phyloP scores from a whole-genome alignment of 2,113 vertebrate species.

The Daboia siamensis region DNA sequence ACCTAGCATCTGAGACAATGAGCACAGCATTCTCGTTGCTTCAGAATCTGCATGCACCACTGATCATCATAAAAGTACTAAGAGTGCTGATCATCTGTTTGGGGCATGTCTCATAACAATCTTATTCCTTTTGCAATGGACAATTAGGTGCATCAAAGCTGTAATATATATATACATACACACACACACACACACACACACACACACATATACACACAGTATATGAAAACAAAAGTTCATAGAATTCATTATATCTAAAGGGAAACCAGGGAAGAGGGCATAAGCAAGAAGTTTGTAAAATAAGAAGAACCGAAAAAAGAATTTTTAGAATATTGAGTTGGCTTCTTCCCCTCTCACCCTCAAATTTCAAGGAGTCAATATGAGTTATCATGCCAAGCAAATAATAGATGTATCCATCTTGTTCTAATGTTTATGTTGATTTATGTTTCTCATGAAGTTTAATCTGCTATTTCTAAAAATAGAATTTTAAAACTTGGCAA shows the following conservation, averaged over 20 bases:
- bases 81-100: background rate
- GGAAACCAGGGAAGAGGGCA: background rate
- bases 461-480: constrained; percentile 18
- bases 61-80: background rate
- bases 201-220: no score
- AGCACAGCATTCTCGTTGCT: background rate
- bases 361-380: background rate
- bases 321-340: background rate
- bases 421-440: constrained; percentile 14
- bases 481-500: background rate
- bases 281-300: background rate
- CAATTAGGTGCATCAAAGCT: background rate
- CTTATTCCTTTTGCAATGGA: background rate
- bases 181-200: no score
- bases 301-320: background rate
- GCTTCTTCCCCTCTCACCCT: no score
- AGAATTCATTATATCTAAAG: background rate
- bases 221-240: background rate
- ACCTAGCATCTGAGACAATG: background rate
- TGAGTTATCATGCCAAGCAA: background rate
- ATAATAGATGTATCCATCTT: background rate
- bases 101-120: background rate
- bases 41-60: background rate
- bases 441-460: constrained; percentile 18
- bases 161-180: no score